phyloP scores from a whole-genome alignment of 2,113 vertebrate genomes.

The Porphyrio hochstetteri region DNA sequence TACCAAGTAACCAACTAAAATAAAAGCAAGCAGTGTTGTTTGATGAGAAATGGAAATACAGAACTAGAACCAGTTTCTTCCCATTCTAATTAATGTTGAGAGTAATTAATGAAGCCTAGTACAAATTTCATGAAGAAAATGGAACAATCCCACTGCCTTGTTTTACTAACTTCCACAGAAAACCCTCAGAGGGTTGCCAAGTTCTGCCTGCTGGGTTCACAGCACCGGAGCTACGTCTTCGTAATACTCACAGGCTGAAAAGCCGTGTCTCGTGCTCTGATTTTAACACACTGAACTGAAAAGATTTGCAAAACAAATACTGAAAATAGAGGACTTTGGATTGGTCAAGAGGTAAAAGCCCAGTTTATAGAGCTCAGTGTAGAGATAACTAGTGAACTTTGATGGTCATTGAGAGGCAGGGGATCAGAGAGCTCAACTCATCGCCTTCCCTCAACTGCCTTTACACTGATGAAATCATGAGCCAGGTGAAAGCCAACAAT shows the following conservation, averaged over 20 bases:
- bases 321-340: not conserved
- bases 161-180: not conserved
- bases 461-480: not conserved
- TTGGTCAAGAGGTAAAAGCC: not conserved
- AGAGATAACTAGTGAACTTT: not conserved
- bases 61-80: not conserved
- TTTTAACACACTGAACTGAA: not conserved
- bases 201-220: not conserved
- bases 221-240: not conserved
- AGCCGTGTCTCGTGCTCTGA: not conserved
- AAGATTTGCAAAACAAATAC: not conserved
- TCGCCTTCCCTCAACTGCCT: not conserved
- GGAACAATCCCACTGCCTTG: not conserved
- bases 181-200: not conserved
- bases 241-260: not conserved
- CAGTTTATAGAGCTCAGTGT: not conserved
- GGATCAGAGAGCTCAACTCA: not conserved
- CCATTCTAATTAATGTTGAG: not conserved
- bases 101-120: not conserved
- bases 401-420: not conserved
- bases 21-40: not conserved
- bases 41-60: not conserved
- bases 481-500: not conserved
- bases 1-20: not conserved
- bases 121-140: not conserved